phyloP scores from a whole-genome alignment of 2,113 vertebrate genomes.

The Rhabdomys dilectus region DNA sequence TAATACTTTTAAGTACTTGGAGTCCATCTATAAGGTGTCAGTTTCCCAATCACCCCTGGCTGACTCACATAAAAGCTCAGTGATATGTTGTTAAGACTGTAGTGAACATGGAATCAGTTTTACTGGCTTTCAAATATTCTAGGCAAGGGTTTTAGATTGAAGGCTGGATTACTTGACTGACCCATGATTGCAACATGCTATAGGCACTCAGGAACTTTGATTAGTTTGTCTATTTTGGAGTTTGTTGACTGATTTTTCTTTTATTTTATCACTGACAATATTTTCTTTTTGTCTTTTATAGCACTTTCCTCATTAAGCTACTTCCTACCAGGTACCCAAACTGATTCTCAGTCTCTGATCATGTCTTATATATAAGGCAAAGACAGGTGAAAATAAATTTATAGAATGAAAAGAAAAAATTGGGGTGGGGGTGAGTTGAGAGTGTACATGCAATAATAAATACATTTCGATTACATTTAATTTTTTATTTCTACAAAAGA shows the following conservation, averaged over 20 bases:
- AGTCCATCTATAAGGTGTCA: not conserved
- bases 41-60: not conserved
- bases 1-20: not conserved
- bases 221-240: not conserved
- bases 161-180: not conserved
- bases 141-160: not conserved
- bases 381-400: accelerated
- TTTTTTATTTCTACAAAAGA: not conserved
- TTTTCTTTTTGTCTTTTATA: not conserved
- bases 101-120: not conserved
- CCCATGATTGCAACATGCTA: not conserved
- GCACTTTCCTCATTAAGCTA: not conserved
- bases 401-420: not conserved
- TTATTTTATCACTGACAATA: not conserved
- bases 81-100: not conserved
- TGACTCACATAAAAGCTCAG: not conserved
- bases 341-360: not conserved
- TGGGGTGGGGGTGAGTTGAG: accelerated
- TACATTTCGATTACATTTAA: not conserved
- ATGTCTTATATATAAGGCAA: not conserved
- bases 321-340: not conserved
- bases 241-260: not conserved
- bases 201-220: not conserved
- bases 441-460: not conserved
- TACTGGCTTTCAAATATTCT: not conserved